A percentile compares a stretch with the other conserved stretches of the same genome.
Evolutionary conservation across 2,113 vertebrate genomes (phyloP).

Genomic region (cat (Felis catus)): F.catus_Fca126_mat1.0 CM031417.1:95314501-95315000

Average conservation of each 20-base stretch:
- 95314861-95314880: background rate
- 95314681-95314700: background rate
- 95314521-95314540: background rate
- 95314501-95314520: background rate
- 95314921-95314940: background rate
- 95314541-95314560: background rate
- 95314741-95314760: background rate
- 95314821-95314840: too few relatives aligned
- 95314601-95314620: background rate
- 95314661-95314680: background rate
- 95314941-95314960: background rate
- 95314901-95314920: background rate
- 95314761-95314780: background rate
- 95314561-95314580: background rate
- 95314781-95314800: background rate
- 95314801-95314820: background rate
- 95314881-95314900: background rate
- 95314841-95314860: background rate
- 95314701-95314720: background rate
- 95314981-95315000: background rate
- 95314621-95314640: background rate
- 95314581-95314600: background rate
- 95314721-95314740: background rate
- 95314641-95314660: background rate
- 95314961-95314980: constrained; percentile 5